A percentile compares a stretch with the other conserved stretches of the same genome.
These are phyloP conservation scores for Amitus sp. DNA, from an alignment of 2,888 invertebrate species.

Conservation along the genomic window DNA sequence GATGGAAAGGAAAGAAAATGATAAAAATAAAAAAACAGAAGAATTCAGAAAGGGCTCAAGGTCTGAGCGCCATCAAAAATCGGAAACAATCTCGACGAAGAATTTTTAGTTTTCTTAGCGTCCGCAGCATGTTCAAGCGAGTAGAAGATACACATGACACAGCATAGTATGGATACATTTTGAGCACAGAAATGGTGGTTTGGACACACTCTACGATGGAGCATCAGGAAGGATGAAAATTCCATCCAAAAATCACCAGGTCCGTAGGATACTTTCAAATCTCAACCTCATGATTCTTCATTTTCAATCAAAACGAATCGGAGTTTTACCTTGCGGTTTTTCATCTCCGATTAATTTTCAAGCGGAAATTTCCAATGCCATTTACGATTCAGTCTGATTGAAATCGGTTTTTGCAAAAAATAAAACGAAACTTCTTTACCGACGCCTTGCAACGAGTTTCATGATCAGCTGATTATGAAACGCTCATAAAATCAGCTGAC, in stretches of 20 bases:
- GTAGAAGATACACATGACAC: constrained; percentile 28
- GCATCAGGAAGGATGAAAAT: constrained; percentile 1
- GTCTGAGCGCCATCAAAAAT: constrained; percentile 8
- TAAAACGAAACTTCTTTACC: too few species aligned
- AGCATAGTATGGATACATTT: constrained; percentile 22
- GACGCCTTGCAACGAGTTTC: too few species aligned
- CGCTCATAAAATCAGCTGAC: too few species aligned
- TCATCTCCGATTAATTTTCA: too few species aligned
- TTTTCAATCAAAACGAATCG: too few species aligned
- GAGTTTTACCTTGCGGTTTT: too few species aligned
- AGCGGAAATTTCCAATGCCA: too few species aligned
- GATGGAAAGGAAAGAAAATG: constrained; percentile 20
- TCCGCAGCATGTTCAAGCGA: constrained; percentile 27
- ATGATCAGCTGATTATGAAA: too few species aligned
- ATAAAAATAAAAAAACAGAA: not conserved
- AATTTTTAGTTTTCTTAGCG: constrained; percentile 9
- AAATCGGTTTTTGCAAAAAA: too few species aligned
- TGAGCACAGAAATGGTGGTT: constrained; percentile 17
- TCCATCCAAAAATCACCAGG: not conserved
- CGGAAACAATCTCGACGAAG: constrained; percentile 5
- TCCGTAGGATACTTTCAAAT: not conserved
- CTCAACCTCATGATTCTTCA: not conserved
- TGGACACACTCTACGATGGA: constrained; percentile 17
- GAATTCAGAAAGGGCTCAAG: constrained; percentile 15
- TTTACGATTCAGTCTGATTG: too few species aligned